These are phyloP conservation scores for Plecotus auritus DNA, from an alignment of 2,113 vertebrate species.

Conservation along the genomic window DNA sequence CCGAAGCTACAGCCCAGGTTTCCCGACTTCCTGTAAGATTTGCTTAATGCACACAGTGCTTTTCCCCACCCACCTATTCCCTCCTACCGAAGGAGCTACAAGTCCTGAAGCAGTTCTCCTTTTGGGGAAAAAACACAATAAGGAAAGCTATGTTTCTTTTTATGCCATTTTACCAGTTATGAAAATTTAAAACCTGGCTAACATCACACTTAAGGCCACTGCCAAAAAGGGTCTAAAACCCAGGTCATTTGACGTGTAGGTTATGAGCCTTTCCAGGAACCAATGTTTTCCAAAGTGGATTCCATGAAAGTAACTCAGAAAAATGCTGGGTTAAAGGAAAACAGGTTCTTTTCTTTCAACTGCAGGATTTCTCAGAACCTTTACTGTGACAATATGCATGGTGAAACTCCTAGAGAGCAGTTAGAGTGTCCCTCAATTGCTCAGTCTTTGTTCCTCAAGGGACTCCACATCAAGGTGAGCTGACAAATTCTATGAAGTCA, in stretches of 20 bases:
- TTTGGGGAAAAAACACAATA: background rate
- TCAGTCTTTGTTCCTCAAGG: background rate
- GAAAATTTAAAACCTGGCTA: background rate
- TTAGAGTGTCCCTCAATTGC: background rate
- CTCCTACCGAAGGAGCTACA: background rate
- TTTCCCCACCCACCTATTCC: background rate
- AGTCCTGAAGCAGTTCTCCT: background rate
- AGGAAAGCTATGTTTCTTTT: background rate
- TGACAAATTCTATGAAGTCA: background rate
- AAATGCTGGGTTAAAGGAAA: background rate
- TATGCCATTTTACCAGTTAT: background rate
- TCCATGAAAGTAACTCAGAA: background rate
- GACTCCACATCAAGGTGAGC: background rate
- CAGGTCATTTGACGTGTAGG: background rate
- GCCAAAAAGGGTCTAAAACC: background rate
- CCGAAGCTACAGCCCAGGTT: background rate
- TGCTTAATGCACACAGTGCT: rapidly evolving
- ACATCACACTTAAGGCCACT: background rate
- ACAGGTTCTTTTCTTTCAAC: background rate
- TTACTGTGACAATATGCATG: background rate
- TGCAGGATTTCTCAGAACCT: background rate
- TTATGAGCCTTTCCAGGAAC: background rate
- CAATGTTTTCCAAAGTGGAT: background rate
- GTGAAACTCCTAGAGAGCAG: background rate
- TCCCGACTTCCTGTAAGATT: background rate